Conservation (phyloP, 2,888 invertebrate genomes). For the Poecilus cupreus region DNA sequence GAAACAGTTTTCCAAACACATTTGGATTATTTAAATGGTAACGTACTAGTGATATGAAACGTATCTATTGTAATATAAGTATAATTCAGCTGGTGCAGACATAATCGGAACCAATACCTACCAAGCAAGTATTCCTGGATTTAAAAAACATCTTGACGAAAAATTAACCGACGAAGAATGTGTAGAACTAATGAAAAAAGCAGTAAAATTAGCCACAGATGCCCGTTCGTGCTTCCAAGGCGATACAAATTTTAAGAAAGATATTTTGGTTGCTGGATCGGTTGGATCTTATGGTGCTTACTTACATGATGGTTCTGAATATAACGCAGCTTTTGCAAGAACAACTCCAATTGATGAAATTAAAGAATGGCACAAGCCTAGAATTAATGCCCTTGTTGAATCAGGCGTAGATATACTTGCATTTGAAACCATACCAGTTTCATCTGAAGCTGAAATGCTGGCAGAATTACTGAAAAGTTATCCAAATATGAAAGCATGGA, state of each 20-base stretch:
- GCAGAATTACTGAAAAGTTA: constrained; percentile 84
- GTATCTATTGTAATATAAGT: background rate
- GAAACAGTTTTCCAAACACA: constrained; percentile 85
- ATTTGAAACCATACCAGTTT: constrained; percentile 91
- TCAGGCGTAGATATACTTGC: constrained; percentile 88
- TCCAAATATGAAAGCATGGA: constrained; percentile 87
- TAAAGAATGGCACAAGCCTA: constrained; percentile 86
- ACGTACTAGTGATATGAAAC: background rate
- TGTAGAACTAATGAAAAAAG: constrained; percentile 80
- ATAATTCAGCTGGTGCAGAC: constrained; percentile 83
- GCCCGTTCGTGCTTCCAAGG: constrained; percentile 78
- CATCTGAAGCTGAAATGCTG: constrained; percentile 85
- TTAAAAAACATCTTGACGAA: constrained; percentile 78
- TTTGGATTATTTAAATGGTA: constrained; percentile 84
- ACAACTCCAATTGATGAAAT: constrained; percentile 77
- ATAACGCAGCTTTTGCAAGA: constrained; percentile 85
- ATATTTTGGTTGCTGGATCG: constrained; percentile 83
- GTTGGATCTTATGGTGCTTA: constrained; percentile 93
- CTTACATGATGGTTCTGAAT: constrained; percentile 91
- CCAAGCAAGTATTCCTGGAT: constrained; percentile 86
- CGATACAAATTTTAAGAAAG: constrained; percentile 72
- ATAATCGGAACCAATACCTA: constrained; percentile 90
- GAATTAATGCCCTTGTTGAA: constrained; percentile 83
- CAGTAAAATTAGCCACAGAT: constrained; percentile 82
- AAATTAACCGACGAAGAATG: constrained; percentile 79